Percentiles rank a stretch among this genome's conserved stretches.
These are phyloP conservation scores for Hemitrygon akajei DNA, from an alignment of 2,797 vertebrate genomes.

Conservation along the genomic window DNA sequence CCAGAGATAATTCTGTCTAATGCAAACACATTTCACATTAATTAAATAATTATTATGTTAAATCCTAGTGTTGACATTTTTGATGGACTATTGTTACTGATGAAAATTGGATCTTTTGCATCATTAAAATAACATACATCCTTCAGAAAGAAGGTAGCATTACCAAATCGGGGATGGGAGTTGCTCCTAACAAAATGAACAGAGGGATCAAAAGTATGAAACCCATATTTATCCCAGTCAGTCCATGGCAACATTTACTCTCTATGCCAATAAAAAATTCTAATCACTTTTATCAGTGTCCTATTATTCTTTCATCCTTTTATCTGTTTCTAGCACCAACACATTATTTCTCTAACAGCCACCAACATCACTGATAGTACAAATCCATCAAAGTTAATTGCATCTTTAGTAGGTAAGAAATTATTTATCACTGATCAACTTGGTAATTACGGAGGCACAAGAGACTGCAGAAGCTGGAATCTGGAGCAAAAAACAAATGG, in stretches of 20 bases:
- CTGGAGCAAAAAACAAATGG: too few relatives aligned
- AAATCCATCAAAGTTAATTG: not conserved
- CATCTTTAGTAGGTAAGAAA: not conserved
- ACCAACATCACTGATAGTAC: not conserved
- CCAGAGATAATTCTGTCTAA: constrained; percentile 65
- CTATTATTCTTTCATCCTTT: not conserved
- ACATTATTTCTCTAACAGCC: not conserved
- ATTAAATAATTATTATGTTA: constrained; percentile 50
- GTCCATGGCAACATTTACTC: not conserved
- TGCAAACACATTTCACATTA: constrained; percentile 68
- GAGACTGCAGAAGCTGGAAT: too few relatives aligned
- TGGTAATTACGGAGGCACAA: too few relatives aligned
- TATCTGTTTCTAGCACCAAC: not conserved
- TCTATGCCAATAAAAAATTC: not conserved
- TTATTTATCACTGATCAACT: too few relatives aligned
- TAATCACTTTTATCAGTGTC: not conserved
- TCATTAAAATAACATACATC: not conserved
- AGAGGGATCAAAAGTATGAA: not conserved
- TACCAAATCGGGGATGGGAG: not conserved
- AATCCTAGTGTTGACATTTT: constrained; percentile 44
- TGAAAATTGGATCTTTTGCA: not conserved
- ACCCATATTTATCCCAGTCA: not conserved
- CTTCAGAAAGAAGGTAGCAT: not conserved
- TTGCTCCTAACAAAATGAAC: not conserved
- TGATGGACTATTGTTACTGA: constrained; percentile 18